phyloP scores from a whole-genome alignment of 1,140 invertebrate species.

The Carcinoscorpius rotundicauda region DNA sequence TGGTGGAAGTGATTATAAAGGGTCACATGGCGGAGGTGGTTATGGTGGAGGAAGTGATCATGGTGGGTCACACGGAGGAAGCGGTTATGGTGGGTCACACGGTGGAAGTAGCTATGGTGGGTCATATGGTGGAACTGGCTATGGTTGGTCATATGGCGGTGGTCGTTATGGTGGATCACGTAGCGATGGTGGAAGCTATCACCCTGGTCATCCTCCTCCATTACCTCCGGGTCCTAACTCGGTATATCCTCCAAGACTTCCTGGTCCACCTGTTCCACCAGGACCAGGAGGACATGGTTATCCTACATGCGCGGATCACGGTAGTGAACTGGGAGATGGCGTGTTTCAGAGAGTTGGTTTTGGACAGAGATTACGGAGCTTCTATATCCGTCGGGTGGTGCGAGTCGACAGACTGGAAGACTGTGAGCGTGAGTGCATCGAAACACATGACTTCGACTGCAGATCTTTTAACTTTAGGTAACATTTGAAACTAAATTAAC shows the following conservation, averaged over 20 bases:
- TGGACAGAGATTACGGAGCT: slow-evolving; percentile 57
- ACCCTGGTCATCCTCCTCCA: too few species aligned
- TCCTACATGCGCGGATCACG: slow-evolving; percentile 6
- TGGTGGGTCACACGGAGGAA: too few species aligned
- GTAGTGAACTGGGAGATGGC: slow-evolving; percentile 10
- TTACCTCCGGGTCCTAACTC: too few species aligned
- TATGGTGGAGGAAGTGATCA: too few species aligned
- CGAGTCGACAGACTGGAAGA: slow-evolving; percentile 55
- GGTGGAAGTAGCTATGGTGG: not conserved
- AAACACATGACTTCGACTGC: slow-evolving; percentile 66
- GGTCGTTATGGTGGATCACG: not conserved
- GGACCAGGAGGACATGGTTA: not conserved
- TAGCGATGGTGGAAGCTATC: not conserved
- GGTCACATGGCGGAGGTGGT: too few species aligned
- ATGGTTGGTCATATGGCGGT: not conserved
- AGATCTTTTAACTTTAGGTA: slow-evolving; percentile 65
- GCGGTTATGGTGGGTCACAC: not conserved
- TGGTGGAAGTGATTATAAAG: too few species aligned
- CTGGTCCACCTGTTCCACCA: slow-evolving; percentile 10
- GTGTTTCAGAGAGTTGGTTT: slow-evolving; percentile 43
- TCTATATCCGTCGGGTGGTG: slow-evolving; percentile 59
- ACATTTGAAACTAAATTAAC: not conserved
- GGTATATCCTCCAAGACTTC: slow-evolving; percentile 9
- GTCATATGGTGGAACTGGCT: not conserved
- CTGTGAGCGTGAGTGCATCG: slow-evolving; percentile 65